Conservation (phyloP, 2,113 vertebrate genomes). For the Perca flavescens region DNA sequence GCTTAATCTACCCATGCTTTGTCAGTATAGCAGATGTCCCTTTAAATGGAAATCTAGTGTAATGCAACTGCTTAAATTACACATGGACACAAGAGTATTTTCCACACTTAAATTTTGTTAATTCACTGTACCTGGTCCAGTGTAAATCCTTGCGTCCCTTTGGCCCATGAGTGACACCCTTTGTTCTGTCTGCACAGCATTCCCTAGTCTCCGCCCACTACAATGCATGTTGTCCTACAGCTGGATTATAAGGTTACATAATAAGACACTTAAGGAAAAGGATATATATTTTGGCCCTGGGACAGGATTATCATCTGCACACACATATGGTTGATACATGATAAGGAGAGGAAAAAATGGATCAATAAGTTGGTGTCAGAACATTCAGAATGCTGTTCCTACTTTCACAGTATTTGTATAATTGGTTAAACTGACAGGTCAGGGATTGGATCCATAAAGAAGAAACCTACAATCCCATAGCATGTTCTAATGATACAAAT, state of each 20-base stretch:
- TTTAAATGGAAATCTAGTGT: background rate
- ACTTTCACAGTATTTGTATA: background rate
- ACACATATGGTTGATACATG: slow-evolving; percentile 42
- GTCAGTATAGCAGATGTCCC: background rate
- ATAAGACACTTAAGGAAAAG: slow-evolving; percentile 63
- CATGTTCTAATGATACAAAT: background rate
- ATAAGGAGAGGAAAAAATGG: background rate
- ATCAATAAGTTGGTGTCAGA: background rate
- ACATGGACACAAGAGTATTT: background rate
- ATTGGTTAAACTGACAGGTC: background rate
- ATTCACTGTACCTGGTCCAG: background rate
- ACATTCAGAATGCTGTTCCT: background rate
- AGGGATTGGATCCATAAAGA: background rate
- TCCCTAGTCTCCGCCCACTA: slow-evolving; percentile 7
- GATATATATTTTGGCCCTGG: slow-evolving; percentile 68
- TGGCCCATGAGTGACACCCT: slow-evolving; percentile 8
- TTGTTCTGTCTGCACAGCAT: slow-evolving; percentile 3
- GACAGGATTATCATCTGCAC: slow-evolving; percentile 64
- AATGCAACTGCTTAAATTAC: background rate
- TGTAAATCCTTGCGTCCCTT: background rate
- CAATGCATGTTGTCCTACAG: slow-evolving; percentile 37
- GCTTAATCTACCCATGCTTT: background rate
- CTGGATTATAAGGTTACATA: slow-evolving; percentile 77
- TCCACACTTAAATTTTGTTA: background rate
- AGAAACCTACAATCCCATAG: background rate